These are phyloP conservation scores for Spatula versicolor DNA, from an alignment of 2,797 vertebrate species.

Conservation along the genomic window DNA sequence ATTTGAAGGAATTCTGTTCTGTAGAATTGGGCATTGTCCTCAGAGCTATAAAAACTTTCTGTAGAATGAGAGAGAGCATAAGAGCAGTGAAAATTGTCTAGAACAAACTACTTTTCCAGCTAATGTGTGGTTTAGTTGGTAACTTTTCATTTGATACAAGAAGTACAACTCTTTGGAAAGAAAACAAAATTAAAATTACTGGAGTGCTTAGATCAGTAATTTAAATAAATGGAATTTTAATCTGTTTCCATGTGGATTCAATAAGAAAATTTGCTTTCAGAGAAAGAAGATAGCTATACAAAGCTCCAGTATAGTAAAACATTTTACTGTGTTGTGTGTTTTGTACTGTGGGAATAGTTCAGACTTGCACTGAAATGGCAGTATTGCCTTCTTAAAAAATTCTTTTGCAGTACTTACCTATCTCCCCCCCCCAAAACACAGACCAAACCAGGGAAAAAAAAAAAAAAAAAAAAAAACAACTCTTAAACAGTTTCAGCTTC, in stretches of 20 bases:
- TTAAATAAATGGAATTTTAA: neutral
- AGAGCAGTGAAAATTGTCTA: neutral
- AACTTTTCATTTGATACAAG: neutral
- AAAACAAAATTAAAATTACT: neutral
- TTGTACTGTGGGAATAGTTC: neutral
- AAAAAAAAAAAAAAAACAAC: neutral
- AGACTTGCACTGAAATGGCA: neutral
- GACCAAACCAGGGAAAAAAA: too few species aligned
- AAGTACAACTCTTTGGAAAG: neutral
- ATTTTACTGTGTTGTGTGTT: neutral
- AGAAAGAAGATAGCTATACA: neutral
- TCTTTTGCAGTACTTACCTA: neutral
- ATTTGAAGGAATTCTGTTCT: neutral
- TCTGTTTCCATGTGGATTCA: neutral
- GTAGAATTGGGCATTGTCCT: neutral
- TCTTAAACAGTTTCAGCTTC: neutral
- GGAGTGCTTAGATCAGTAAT: neutral
- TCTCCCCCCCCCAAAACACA: neutral
- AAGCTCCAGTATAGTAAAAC: neutral
- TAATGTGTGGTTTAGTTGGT: neutral
- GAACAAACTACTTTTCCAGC: neutral
- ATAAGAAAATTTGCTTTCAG: neutral
- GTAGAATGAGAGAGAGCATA: neutral
- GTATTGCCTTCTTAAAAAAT: neutral
- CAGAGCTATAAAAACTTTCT: neutral